Evolutionary conservation across 1,140 invertebrate genomes (phyloP).

Genomic region (Drosophila erecta): DNA sequence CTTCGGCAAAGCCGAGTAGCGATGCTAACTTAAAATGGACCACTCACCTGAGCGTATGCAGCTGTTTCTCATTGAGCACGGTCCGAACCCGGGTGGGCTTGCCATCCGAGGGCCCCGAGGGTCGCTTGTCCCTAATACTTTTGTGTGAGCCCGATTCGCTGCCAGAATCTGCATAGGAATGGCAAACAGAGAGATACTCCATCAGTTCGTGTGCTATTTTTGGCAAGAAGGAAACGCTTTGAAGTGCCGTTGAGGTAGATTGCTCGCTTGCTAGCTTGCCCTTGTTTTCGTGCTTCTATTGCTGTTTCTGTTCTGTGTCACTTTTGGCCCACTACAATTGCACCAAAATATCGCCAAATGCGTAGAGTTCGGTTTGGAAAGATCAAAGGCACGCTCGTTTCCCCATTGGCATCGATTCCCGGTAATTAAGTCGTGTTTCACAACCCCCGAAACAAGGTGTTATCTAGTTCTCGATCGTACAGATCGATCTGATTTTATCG

Average conservation of each 20-base stretch:
- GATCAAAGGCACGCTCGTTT: constrained; percentile 45
- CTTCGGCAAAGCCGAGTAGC: no score
- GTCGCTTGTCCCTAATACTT: constrained; percentile 88
- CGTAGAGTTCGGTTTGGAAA: constrained; percentile 1
- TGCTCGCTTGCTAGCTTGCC: constrained; percentile 11
- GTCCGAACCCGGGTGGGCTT: constrained; percentile 98
- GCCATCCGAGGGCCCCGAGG: constrained; percentile 90
- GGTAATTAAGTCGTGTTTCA: constrained; percentile 84
- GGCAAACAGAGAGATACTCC: constrained; percentile 2
- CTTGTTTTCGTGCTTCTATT: constrained; percentile 10
- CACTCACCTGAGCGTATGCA: constrained; percentile 93
- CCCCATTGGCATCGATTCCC: constrained; percentile 25
- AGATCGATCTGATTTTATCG: constrained; percentile 42
- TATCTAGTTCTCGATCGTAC: constrained; percentile 63
- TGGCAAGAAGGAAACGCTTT: constrained; percentile 41
- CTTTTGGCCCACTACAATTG: constrained; percentile 26
- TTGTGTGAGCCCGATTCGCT: constrained; percentile 94
- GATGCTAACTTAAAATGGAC: not conserved
- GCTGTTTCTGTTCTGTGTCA: not conserved
- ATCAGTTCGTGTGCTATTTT: constrained; percentile 47
- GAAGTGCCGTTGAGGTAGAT: constrained; percentile 52
- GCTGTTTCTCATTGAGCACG: constrained; percentile 99
- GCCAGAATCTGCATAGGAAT: constrained; percentile 89
- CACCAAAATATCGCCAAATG: constrained; percentile 42
- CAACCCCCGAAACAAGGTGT: constrained; percentile 68